These are phyloP conservation scores for Acanthornis magna DNA, from an alignment of 2,797 vertebrate genomes.

Conservation along the genomic window DNA sequence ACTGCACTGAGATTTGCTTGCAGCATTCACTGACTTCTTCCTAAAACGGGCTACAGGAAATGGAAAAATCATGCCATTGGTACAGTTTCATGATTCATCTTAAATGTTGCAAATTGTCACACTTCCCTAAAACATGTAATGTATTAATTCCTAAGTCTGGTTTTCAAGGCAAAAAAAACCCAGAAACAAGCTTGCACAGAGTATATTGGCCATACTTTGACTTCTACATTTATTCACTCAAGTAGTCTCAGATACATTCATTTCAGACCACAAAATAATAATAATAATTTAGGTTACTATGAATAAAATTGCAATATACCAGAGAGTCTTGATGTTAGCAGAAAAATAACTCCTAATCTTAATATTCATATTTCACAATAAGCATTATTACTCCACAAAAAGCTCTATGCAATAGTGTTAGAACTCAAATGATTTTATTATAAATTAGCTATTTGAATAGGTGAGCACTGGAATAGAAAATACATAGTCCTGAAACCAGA, in stretches of 20 bases:
- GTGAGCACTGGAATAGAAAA: background rate
- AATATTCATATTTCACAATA: background rate
- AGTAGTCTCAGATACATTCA: background rate
- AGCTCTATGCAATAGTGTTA: background rate
- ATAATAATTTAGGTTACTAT: background rate
- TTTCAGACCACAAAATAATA: background rate
- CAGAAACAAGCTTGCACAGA: background rate
- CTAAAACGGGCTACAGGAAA: background rate
- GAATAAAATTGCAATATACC: background rate
- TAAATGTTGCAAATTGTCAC: background rate
- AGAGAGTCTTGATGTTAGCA: background rate
- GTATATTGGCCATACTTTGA: background rate
- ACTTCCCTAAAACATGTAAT: background rate
- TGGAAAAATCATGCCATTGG: background rate
- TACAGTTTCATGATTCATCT: background rate
- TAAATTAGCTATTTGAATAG: background rate
- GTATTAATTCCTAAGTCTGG: background rate
- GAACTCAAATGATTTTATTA: background rate
- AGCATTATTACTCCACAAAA: background rate
- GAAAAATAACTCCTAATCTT: background rate
- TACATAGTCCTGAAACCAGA: background rate
- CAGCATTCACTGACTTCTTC: background rate
- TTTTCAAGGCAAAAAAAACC: background rate
- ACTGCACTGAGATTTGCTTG: background rate
- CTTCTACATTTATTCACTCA: background rate